Evolutionary conservation across 2,888 invertebrate genomes (phyloP), one percentile per base, ranked within the genome.

Genomic region (Scaeva pyrastri): DNA sequence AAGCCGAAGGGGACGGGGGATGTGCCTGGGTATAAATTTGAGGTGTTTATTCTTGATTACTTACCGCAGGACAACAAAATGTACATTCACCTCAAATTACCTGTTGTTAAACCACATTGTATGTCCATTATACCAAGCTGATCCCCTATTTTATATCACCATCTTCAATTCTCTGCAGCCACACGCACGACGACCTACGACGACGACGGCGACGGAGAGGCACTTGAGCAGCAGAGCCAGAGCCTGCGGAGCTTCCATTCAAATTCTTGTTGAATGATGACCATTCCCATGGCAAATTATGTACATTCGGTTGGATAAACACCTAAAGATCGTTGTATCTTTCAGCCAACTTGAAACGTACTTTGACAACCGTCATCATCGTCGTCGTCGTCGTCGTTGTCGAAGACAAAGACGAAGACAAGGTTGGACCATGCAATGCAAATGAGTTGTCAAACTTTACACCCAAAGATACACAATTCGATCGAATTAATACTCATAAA

Each of bases 381-480:
- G n/a, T n/a, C n/a, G 21, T 19, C 48, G 16, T 10, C 11, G 12
- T 11, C 39, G 10, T 3, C 8, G 31, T 7, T 31, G 31, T 7
- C 8, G 31, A 31, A 5, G 31, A 31, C 31, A 8, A 5, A 5
- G 31, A 31, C 31, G 8, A 31, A 5, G 31, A 31, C 31, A 0
- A 39, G 19, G 1, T n/a, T n/a, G n/a, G n/a, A n/a, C n/a, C 52
- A 52, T 16, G 56, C 56, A 56, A 81, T 86, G 77, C 73, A 86
- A 86, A 86, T 81, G 77, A 86, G 81, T 81, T 86, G 81, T 86
- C 85, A 86, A 86, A 86, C 77, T 76, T 80, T 45, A 58, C 68
- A 19, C 48, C 56, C 56, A 56, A 11, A 60, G 58, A 58, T 52
- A 50, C 45, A 72, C 56, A 75, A 80, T 72, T 85, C 71, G 75